These are phyloP conservation scores for Aulostomus chinensis DNA, from an alignment of 2,797 vertebrate species.

Conservation along the genomic window DNA sequence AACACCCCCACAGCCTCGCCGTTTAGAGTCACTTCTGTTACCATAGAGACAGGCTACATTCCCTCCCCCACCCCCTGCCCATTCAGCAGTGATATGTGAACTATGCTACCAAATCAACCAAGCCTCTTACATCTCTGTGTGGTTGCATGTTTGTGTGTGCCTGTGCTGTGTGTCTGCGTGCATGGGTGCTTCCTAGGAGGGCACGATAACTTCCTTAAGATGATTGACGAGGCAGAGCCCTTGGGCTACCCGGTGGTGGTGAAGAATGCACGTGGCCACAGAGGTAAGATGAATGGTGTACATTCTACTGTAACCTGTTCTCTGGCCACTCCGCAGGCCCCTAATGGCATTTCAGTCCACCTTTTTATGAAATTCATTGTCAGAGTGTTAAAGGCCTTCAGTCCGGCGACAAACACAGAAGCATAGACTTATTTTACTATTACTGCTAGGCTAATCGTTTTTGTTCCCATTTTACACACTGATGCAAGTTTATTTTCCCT, in stretches of 20 bases:
- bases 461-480: constrained; percentile 11
- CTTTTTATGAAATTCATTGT: constrained; percentile 46
- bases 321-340: background rate
- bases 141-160: constrained; percentile 4
- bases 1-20: constrained; percentile 34
- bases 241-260: constrained; percentile 92
- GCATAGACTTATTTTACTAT: background rate
- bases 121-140: constrained; percentile 14
- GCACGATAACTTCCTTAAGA: constrained; percentile 92
- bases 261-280: constrained; percentile 92
- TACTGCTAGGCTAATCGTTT: constrained; percentile 7
- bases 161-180: constrained; percentile 16
- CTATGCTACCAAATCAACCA: constrained; percentile 16
- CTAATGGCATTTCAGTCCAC: constrained; percentile 18
- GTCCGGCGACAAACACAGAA: constrained; percentile 23
- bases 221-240: constrained; percentile 92
- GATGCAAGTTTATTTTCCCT: constrained; percentile 12
- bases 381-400: constrained; percentile 38
- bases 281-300: constrained; percentile 78
- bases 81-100: constrained; percentile 35
- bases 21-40: constrained; percentile 54
- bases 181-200: constrained; percentile 78
- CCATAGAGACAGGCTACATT: constrained; percentile 41
- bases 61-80: constrained; percentile 6
- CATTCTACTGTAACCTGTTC: constrained; percentile 1